Base-by-base conservation (phyloP, 2,888 invertebrate species). In the Drosophila vallismaia region DNA sequence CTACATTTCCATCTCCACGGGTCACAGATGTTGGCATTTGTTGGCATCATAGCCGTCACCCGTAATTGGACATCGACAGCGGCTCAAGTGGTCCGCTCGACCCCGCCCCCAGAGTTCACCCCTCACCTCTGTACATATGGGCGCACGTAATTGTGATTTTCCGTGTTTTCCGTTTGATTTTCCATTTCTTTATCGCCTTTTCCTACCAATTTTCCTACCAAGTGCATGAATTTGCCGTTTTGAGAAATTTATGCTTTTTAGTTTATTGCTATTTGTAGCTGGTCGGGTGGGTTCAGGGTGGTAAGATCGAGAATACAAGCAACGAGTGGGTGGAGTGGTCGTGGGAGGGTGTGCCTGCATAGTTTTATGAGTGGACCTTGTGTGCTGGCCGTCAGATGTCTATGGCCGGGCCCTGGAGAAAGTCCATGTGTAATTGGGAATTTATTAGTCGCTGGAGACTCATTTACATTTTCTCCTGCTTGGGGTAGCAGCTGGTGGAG, bases 401-500 rank as follows among this genome's bases (percentile, higher is more conserved):
- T 52, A 67, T 31, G 45, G 51, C 54, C 53, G 48, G 77, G 82
- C 40, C 40, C 40, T 42, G 40, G 40, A 14, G 69, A 67, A 69
- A 77, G 71, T 77, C 74, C 71, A 75, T 74, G 87, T 82, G 86
- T 88, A 84, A 86, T 87, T 77, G 87, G 79, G 81, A 86, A 89
- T 89, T 89, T 90, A 89, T 89, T 86, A 83, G 89, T 79, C 89
- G 81, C 89, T 74, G 69, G 90, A 90, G 90, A 90, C 86, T 81
- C 88, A 89, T 89, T 90, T 88, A 86, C 79, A 78, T 79, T 77
- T 75, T 74, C 80, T 75, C 67, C 31, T 52, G 24, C 33, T 58
- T 24, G 44, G 7, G 42, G 50, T 19, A 12, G 50, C 62, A 44
- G 31, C 14, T 7, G 53, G 45, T 24, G 12, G 8, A 6, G 31